Conservation (phyloP, 2,888 invertebrate genomes). For the Physocephala rufipes region DNA sequence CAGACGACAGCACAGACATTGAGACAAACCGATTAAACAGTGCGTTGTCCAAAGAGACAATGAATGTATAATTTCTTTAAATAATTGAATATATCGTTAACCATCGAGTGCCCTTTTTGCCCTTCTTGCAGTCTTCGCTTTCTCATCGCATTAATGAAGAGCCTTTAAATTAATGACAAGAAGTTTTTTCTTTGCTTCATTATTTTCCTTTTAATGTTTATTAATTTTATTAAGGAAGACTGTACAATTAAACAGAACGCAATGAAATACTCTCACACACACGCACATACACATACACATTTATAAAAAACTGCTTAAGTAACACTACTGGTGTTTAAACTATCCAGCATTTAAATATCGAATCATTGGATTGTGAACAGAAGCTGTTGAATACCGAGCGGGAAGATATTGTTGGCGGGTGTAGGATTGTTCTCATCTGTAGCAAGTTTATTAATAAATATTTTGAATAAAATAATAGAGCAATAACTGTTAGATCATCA, state of each 20-base stretch:
- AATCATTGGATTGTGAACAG: too few relatives aligned
- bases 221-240: constrained; percentile 23
- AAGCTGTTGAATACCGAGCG: too few relatives aligned
- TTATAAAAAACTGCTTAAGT: too few relatives aligned
- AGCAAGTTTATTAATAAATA: too few relatives aligned
- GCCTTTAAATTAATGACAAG: constrained; percentile 13
- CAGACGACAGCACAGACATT: constrained; percentile 14
- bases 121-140: neutral
- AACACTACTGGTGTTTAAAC: too few relatives aligned
- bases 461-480: too few relatives aligned
- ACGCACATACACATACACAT: constrained; percentile 24
- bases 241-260: constrained; percentile 29
- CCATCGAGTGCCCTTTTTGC: neutral
- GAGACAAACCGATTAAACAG: constrained; percentile 2
- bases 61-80: neutral
- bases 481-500: constrained; percentile 3
- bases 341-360: too few relatives aligned
- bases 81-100: neutral
- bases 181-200: neutral
- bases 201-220: constrained; percentile 9
- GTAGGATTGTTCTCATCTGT: too few relatives aligned
- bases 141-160: neutral
- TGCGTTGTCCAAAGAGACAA: neutral
- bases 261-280: neutral
- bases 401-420: too few relatives aligned